These are phyloP conservation scores for Caenorhabditis japonica DNA, from an alignment of 2,888 invertebrate species.

Conservation along the genomic window DNA sequence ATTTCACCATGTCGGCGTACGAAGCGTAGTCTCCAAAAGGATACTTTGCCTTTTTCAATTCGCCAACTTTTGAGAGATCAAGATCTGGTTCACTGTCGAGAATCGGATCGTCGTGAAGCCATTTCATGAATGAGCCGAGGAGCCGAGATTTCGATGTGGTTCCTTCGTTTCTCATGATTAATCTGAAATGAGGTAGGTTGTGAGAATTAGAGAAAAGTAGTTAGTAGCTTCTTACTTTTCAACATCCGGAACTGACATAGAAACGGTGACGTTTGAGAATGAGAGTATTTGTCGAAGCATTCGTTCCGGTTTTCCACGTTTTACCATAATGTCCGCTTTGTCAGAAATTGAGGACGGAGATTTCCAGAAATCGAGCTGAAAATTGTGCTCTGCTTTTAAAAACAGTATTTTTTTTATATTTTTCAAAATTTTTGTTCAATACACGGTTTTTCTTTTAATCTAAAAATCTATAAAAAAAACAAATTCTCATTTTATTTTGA, in stretches of 20 bases:
- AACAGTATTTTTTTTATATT: no score
- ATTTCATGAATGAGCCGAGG: constrained; percentile 22
- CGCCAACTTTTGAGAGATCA: constrained; percentile 58
- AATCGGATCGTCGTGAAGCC: constrained; percentile 65
- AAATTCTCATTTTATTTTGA: no score
- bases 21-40: constrained; percentile 73
- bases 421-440: no score
- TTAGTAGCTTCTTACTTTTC: constrained; percentile 59
- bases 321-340: constrained; percentile 51
- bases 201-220: not conserved
- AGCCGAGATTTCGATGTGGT: constrained; percentile 9
- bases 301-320: constrained; percentile 30
- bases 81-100: constrained; percentile 64
- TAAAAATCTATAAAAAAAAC: no score
- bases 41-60: constrained; percentile 66
- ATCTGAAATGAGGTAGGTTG: constrained; percentile 29
- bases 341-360: constrained; percentile 61
- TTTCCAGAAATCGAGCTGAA: constrained; percentile 75
- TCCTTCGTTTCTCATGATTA: constrained; percentile 63
- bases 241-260: constrained; percentile 70
- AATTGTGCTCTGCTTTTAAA: not conserved
- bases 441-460: no score
- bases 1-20: constrained; percentile 74
- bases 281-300: constrained; percentile 41
- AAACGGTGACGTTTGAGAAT: constrained; percentile 55